Conservation (phyloP, 2,888 invertebrate species). For the Leptinotarsa peninsularis region DNA sequence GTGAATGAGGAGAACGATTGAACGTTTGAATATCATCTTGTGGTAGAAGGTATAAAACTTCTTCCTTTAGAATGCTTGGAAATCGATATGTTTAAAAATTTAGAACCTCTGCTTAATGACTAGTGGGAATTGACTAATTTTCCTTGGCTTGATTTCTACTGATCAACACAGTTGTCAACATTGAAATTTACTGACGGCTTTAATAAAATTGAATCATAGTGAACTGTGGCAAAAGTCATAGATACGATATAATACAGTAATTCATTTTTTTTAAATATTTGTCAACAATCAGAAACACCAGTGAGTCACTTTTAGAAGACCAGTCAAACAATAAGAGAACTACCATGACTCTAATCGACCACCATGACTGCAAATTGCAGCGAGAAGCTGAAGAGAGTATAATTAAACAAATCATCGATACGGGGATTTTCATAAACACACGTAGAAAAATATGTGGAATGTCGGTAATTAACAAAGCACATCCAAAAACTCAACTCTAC, state of each 20-base stretch:
- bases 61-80: too few species aligned
- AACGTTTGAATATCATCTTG: too few species aligned
- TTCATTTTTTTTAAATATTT: not conserved
- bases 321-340: constrained; percentile 3
- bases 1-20: too few species aligned
- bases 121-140: too few species aligned
- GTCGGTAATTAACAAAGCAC: constrained; percentile 18
- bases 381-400: constrained; percentile 6
- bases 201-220: too few species aligned
- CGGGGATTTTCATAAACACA: constrained; percentile 31
- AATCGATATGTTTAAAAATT: too few species aligned
- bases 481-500: constrained; percentile 25
- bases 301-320: not conserved
- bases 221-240: too few species aligned
- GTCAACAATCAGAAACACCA: constrained; percentile 1
- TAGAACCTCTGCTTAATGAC: too few species aligned
- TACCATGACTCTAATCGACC: not conserved
- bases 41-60: too few species aligned
- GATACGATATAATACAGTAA: not conserved
- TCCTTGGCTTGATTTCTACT: too few species aligned
- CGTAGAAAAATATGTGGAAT: constrained; percentile 23
- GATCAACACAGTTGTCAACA: too few species aligned
- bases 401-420: constrained; percentile 28
- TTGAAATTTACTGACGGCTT: too few species aligned
- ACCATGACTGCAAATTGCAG: constrained; percentile 19